Percentiles rank a stretch among this genome's conserved stretches.
These are phyloP conservation scores for Agrotis segetum DNA, from an alignment of 2,888 invertebrate species.

Conservation along the genomic window DNA sequence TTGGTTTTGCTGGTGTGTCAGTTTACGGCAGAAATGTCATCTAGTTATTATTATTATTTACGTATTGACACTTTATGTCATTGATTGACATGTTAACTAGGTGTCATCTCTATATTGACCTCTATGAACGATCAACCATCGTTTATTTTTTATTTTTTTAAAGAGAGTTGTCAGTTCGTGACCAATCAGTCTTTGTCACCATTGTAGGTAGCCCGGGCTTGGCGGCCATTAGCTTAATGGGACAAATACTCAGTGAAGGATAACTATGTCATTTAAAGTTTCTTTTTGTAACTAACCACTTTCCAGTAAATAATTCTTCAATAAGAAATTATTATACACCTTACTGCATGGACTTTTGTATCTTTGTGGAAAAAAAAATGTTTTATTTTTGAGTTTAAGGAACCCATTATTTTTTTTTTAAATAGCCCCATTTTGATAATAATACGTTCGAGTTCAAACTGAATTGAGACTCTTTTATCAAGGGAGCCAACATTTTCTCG, in stretches of 20 bases:
- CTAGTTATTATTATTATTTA: background rate
- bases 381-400: no score
- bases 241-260: background rate
- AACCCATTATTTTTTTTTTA: no score
- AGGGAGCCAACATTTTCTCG: no score
- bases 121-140: no score
- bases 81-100: background rate
- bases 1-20: background rate
- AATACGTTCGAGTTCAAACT: no score
- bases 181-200: background rate
- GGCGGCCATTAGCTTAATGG: constrained; percentile 3
- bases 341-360: no score
- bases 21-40: background rate
- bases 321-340: no score
- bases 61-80: no score
- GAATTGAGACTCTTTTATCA: no score
- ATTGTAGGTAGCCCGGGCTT: no score
- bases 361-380: no score
- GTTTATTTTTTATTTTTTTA: background rate
- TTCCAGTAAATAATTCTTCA: background rate
- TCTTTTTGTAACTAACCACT: background rate
- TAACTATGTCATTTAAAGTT: background rate
- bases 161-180: background rate
- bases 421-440: no score
- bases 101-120: background rate